phyloP scores from a whole-genome alignment of 2,797 vertebrate species.

The Setipinna tenuifilis region DNA sequence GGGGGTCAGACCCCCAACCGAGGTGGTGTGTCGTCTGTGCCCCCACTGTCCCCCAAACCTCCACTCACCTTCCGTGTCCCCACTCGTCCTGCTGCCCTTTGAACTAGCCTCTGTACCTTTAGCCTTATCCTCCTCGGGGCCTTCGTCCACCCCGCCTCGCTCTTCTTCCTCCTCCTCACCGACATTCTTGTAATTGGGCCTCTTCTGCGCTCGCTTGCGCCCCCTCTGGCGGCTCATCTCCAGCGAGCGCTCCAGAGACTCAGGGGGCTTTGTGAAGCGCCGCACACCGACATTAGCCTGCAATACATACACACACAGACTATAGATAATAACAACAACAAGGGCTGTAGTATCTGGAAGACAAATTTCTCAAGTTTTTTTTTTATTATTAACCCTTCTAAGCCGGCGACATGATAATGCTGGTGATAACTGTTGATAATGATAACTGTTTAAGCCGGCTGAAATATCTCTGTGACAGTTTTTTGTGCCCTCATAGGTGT shows the following conservation, averaged over 20 bases:
- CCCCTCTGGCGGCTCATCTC: slow-evolving; percentile 94
- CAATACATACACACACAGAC: neutral
- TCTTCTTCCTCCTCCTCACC: slow-evolving; percentile 95
- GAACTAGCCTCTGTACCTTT: slow-evolving; percentile 90
- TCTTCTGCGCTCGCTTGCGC: slow-evolving; percentile 88
- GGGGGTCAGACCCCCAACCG: neutral
- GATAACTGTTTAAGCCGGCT: no score
- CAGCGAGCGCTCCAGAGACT: slow-evolving; percentile 92
- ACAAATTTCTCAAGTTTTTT: no score
- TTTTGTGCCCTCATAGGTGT: no score
- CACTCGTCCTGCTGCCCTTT: slow-evolving; percentile 88
- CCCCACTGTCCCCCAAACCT: slow-evolving; percentile 33
- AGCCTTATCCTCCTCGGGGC: slow-evolving; percentile 85
- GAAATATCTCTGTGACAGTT: no score
- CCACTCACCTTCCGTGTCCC: slow-evolving; percentile 94
- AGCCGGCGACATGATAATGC: no score
- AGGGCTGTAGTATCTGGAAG: no score
- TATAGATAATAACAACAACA: slow-evolving; percentile 24
- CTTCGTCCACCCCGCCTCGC: slow-evolving; percentile 77
- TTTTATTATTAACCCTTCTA: no score
- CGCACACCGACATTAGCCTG: slow-evolving; percentile 84
- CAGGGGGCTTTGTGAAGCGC: slow-evolving; percentile 90
- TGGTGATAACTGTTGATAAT: no score
- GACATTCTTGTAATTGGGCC: slow-evolving; percentile 98
- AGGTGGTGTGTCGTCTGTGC: slow-evolving; percentile 44